Conservation (phyloP, 2,888 invertebrate species). For the Machimus rusticus region DNA sequence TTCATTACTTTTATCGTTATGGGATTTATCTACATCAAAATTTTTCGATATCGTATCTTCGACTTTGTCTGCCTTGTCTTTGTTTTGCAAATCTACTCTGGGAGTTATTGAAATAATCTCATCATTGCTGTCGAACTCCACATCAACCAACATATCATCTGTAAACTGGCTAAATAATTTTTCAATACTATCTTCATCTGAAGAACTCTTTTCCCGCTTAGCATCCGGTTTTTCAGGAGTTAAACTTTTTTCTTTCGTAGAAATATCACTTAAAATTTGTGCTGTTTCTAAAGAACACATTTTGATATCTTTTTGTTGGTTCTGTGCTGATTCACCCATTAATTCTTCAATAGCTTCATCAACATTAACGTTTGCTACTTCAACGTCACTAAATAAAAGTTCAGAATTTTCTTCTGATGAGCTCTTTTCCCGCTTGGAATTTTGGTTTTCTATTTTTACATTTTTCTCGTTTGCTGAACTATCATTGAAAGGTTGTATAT, state of each 20-base stretch:
- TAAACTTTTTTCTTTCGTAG: neutral
- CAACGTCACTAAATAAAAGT: neutral
- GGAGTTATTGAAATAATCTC: conserved; percentile 58
- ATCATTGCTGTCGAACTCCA: conserved; percentile 60
- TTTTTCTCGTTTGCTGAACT: neutral
- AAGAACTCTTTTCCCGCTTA: conserved; percentile 54
- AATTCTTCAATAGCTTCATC: conserved; percentile 54
- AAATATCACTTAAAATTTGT: neutral
- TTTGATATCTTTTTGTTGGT: neutral
- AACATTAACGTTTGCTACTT: conserved; percentile 51
- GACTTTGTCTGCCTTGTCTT: conserved; percentile 20
- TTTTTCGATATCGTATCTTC: conserved; percentile 49
- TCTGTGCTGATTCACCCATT: neutral
- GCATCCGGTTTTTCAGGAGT: neutral
- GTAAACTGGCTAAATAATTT: conserved; percentile 58
- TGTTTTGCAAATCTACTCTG: conserved; percentile 44
- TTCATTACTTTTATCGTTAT: neutral
- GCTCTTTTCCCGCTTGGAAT: neutral
- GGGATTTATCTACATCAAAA: conserved; percentile 49
- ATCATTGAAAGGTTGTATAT: neutral
- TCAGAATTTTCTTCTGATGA: neutral
- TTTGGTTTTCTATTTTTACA: neutral
- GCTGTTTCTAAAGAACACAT: neutral
- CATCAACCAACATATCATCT: conserved; percentile 60
- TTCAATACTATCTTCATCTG: conserved; percentile 59